Evolutionary conservation across 2,113 vertebrate species (phyloP).

Genomic region (Hyperopisus bebe): DNA sequence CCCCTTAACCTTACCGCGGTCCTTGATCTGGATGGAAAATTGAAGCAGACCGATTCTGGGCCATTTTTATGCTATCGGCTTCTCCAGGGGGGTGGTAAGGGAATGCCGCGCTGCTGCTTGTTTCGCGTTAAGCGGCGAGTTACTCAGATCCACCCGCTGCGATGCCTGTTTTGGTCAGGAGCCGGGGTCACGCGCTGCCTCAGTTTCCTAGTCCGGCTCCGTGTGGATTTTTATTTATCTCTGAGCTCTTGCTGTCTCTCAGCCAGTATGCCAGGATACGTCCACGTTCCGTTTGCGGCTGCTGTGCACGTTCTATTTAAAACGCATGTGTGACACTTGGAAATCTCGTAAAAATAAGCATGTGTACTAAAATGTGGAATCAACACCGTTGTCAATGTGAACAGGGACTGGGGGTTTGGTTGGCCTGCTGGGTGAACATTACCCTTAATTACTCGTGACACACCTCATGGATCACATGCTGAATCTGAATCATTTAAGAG

Average conservation of each 20-base stretch:
- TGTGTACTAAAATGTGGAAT: background rate
- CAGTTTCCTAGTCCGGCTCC: background rate
- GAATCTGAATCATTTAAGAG: background rate
- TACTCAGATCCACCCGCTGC: background rate
- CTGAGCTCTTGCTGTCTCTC: background rate
- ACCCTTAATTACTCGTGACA: background rate
- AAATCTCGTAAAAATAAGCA: background rate
- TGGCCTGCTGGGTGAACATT: background rate
- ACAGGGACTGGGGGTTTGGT: background rate
- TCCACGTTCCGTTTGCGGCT: background rate
- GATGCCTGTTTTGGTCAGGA: background rate
- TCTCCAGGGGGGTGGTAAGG: background rate
- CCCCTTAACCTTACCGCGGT: background rate
- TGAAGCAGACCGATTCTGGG: background rate
- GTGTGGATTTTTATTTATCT: background rate
- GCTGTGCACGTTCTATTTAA: background rate
- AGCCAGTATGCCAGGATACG: background rate
- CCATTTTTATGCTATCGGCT: background rate
- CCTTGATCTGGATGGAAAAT: background rate
- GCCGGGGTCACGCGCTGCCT: background rate
- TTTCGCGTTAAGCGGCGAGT: background rate
- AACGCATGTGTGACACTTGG: background rate
- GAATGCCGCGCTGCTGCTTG: background rate
- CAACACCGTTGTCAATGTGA: background rate
- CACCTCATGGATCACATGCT: background rate